Evolutionary conservation across 37 sponge, comb jelly and placozoan species (phyloP), one percentile per base, ranked within the genome.

Genomic region (Cliona cf. orientalis): DNA sequence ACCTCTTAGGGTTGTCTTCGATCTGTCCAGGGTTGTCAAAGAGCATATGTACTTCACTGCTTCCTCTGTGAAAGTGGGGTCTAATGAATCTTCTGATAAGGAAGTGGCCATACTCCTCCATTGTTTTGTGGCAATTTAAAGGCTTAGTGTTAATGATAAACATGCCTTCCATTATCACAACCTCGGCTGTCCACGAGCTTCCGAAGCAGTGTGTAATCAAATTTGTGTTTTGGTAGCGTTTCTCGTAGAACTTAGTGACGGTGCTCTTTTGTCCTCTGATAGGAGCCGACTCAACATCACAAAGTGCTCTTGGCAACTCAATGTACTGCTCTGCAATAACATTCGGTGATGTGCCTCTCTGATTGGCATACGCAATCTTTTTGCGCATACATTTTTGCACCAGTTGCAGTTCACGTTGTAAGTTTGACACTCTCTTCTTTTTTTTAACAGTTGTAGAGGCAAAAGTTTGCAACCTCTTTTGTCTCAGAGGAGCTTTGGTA

Each of bases 131-230:
- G n/a, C 19, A 46, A 25, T 25, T 11, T n/a, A 69, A 41, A 11
- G 69, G 69, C 41, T 37, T 36, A 14, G 69, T 69, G 23, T 69
- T 69, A 25, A 69, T 69, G 11, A 69, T 11, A 39, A 69, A 69
- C 69, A 69, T 69, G 9, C 69, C 69, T 19, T 69, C 40, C 7
- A 69, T 7, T 19, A 69, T 17, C 6, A 36, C 41, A 36, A 11
- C 14, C 11, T 69, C 42, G 29, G 69, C 41, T 23, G 7, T 7
- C 69, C 69, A 69, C 6, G 37, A n/a, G 25, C 11, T 40, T 19
- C 40, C 4, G 42, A 25, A 11, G 41, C 11, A 7, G 35, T 17
- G 41, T 37, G 69, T 69, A 41, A 36, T 69, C 4, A 25, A 11
- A 39, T 37, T 69, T n/a, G n/a, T 35, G 41, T 23, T 19, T 36